Base-by-base conservation (phyloP, 2,797 vertebrate genomes). In the Hybognathus amarus region DNA sequence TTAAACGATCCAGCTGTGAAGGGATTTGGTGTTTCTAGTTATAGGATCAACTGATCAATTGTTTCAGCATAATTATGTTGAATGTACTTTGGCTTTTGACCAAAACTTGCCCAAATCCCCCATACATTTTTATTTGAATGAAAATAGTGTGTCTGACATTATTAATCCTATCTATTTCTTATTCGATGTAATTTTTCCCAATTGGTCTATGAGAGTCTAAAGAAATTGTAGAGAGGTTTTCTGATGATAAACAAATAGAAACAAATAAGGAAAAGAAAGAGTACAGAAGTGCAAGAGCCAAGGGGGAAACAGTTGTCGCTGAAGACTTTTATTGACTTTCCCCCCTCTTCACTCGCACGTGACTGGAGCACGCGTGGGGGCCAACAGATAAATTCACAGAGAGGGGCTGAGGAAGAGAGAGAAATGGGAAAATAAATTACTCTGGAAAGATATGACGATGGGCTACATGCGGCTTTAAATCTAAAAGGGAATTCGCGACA, bases 361-460 rank as follows among this genome's bases (percentile, higher is more conserved):
- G 95, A 95, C 94, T 89, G 91, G 79, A 88, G 87, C 88, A 74
- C 83, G 86, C 81, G 83, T 84, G 36, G 87, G 87, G 88, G 89
- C 88, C 84, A 89, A 88, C 90, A 91, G 89, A 92, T 92, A 92
- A 92, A 92, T 92, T 91, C 90, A 95, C 93, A 94, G 94, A 94
- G 92, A 93, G 92, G 91, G 91, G 92, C 90, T 92, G 94, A 93
- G 92, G 83, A 94, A 92, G 92, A 94, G 95, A 96, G 96, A 97
- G 96, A 97, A 96, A 97, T 97, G 96, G 96, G 94, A 95, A 95
- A 94, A 96, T 96, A 97, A 98, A 98, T 98, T 94, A 97, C 96
- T 96, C 94, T 96, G 95, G 97, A 97, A 96, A 95, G 95, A 95
- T 95, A 95, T 96, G 95, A 95, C 94, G 95, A 95, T 95, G 93